These are phyloP conservation scores for Chloebia gouldiae DNA, from an alignment of 2,113 vertebrate genomes.

Conservation along the genomic window DNA sequence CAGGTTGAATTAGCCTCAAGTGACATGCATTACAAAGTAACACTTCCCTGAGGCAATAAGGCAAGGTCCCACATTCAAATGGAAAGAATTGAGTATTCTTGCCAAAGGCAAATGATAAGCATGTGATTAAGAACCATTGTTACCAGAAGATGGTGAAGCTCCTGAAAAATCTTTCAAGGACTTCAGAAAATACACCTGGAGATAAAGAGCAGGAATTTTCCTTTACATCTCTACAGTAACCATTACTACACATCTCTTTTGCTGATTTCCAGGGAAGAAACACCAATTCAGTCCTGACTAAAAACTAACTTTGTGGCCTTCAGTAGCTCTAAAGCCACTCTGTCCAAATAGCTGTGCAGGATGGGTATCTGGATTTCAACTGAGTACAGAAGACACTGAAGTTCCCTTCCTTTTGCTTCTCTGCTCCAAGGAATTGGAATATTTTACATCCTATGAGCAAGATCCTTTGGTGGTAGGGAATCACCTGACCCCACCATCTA, in stretches of 20 bases:
- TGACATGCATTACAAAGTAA: slow-evolving; percentile 4
- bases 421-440: neutral
- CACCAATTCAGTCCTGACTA: neutral
- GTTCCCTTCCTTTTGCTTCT: neutral
- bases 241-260: neutral
- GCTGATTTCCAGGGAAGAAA: neutral
- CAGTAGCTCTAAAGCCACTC: neutral
- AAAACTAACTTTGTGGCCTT: neutral
- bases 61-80: slow-evolving; percentile 16
- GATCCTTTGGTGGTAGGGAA: neutral
- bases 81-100: slow-evolving; percentile 24
- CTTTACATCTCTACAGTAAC: neutral
- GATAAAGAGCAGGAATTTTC: neutral
- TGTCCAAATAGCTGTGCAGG: neutral
- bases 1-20: slow-evolving; percentile 54
- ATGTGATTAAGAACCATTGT: neutral
- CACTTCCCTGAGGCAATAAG: slow-evolving; percentile 13
- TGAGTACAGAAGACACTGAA: neutral
- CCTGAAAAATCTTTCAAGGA: neutral
- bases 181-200: neutral
- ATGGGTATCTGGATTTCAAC: neutral
- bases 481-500: neutral
- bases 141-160: neutral
- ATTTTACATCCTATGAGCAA: neutral
- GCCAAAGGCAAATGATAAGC: slow-evolving; percentile 20